A percentile compares a stretch with the other conserved stretches of the same genome.
Conservation (phyloP, 2,888 invertebrate genomes). For the Tuberolachnus salignus region DNA sequence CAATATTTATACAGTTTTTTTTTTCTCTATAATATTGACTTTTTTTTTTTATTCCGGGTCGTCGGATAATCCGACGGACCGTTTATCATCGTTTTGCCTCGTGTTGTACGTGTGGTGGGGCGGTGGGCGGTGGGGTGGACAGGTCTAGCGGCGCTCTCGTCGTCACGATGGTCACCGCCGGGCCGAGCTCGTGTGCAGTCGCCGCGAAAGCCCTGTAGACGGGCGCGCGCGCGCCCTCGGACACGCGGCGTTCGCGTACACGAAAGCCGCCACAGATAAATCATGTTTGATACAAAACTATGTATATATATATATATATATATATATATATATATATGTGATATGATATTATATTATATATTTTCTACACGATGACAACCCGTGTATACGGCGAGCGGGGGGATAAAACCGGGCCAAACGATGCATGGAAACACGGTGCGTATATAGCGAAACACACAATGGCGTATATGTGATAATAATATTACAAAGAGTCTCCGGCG, state of each 20-base stretch:
- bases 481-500: conserved; percentile 32
- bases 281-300: background rate
- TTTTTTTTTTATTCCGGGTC: background rate
- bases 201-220: background rate
- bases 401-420: conserved; percentile 42
- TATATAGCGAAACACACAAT: conserved; percentile 22
- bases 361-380: conserved; percentile 26
- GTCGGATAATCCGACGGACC: background rate
- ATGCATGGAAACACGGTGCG: conserved; percentile 38
- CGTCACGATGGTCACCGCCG: background rate
- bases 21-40: too few relatives aligned
- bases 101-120: background rate
- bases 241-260: background rate
- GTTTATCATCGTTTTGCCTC: background rate
- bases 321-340: background rate
- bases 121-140: too few relatives aligned
- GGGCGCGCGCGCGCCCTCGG: background rate
- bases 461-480: conserved; percentile 32
- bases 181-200: background rate
- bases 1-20: too few relatives aligned
- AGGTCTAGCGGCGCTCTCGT: conserved; percentile 12
- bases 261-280: background rate
- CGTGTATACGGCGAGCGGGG: background rate
- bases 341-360: too few relatives aligned
- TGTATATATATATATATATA: too few relatives aligned